Evolutionary conservation across 1,140 invertebrate genomes (phyloP).

Genomic region (Vanessa tameamea): DNA sequence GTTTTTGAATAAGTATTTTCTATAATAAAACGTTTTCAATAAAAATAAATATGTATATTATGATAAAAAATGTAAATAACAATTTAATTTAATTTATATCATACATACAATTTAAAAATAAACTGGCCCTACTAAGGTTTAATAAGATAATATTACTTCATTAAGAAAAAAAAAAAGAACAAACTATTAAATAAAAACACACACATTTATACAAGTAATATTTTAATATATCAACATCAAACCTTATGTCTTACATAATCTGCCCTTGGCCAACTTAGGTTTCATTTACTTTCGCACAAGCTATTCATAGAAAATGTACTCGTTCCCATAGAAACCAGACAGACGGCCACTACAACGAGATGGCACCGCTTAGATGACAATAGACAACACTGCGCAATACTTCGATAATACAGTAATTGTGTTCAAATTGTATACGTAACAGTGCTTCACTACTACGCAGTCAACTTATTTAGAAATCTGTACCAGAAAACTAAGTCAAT

Average conservation of each 20-base stretch:
- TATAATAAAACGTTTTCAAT: too few species aligned
- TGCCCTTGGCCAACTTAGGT: conserved; percentile 32
- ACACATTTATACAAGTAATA: background rate
- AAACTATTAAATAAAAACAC: too few species aligned
- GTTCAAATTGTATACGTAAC: conserved; percentile 11
- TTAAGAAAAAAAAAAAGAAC: too few species aligned
- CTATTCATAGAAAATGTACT: conserved; percentile 28
- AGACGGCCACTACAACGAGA: conserved; percentile 12
- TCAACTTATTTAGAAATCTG: background rate
- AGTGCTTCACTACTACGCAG: background rate
- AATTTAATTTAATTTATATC: too few species aligned
- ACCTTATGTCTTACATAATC: conserved; percentile 13
- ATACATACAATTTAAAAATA: too few species aligned
- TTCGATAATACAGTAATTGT: conserved; percentile 12
- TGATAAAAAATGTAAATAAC: too few species aligned
- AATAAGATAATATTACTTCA: too few species aligned
- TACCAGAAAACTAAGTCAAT: background rate
- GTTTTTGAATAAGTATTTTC: too few species aligned
- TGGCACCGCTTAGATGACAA: conserved; percentile 21
- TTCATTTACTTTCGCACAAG: conserved; percentile 28
- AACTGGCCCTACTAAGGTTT: too few species aligned
- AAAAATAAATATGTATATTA: too few species aligned
- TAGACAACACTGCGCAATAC: conserved; percentile 10
- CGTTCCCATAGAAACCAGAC: conserved; percentile 34
- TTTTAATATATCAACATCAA: background rate